Evolutionary conservation across 2,888 invertebrate species (phyloP).

Genomic region (Athalia cordata): DNA sequence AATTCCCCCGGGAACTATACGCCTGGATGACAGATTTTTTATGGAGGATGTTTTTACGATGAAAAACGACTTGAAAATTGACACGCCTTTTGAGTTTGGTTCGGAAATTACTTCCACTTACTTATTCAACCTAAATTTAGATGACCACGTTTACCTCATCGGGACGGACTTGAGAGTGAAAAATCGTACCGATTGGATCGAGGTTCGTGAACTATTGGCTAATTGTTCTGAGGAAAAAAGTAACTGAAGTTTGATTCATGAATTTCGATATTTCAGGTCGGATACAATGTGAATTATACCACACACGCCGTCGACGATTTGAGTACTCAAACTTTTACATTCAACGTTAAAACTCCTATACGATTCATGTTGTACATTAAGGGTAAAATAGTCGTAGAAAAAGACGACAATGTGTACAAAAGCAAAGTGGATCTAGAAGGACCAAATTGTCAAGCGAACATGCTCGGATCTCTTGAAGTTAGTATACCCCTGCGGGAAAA

Average conservation of each 20-base stretch:
- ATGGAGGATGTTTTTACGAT: conserved; percentile 75
- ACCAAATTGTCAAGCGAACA: conserved; percentile 74
- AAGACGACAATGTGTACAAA: conserved; percentile 75
- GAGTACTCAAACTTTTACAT: conserved; percentile 72
- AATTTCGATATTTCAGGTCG: conserved; percentile 68
- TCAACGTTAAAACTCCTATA: conserved; percentile 77
- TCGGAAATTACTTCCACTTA: conserved; percentile 75
- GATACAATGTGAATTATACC: conserved; percentile 75
- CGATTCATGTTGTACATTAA: conserved; percentile 74
- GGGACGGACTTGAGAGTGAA: conserved; percentile 74
- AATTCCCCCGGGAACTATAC: conserved; percentile 76
- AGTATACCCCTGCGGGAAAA: conserved; percentile 27
- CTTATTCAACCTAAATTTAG: conserved; percentile 74
- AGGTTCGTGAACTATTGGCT: conserved; percentile 69
- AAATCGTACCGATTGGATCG: conserved; percentile 73
- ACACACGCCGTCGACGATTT: conserved; percentile 70
- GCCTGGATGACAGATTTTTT: conserved; percentile 77
- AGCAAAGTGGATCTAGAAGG: conserved; percentile 75
- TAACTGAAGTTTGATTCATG: conserved; percentile 12
- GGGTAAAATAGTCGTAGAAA: conserved; percentile 72
- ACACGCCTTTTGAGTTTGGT: conserved; percentile 75
- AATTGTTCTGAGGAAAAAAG: neutral
- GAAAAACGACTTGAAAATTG: conserved; percentile 77
- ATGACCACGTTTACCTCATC: conserved; percentile 72
- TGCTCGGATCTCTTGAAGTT: conserved; percentile 77